phyloP scores from a whole-genome alignment of 2,797 vertebrate genomes.

The Rhadinocentrus ornatus region DNA sequence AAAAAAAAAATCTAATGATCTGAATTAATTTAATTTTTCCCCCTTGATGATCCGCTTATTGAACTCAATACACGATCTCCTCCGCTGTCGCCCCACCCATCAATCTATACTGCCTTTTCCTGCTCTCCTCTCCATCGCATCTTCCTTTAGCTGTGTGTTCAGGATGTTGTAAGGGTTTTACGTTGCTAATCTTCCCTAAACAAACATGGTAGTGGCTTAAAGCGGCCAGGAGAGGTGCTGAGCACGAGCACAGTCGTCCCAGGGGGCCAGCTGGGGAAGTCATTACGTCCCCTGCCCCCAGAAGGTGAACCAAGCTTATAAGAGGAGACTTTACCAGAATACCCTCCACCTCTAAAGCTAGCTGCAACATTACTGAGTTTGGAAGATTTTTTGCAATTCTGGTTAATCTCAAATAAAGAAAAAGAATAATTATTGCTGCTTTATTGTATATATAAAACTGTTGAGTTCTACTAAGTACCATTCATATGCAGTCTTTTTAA shows the following conservation, averaged over 20 bases:
- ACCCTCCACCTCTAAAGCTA: slow-evolving; percentile 26
- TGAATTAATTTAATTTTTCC: not conserved
- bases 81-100: slow-evolving; percentile 34
- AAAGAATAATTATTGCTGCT: not conserved
- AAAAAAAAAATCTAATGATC: not conserved
- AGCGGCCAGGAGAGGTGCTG: slow-evolving; percentile 75
- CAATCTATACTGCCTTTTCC: slow-evolving; percentile 69
- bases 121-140: slow-evolving; percentile 53
- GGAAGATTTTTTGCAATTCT: not conserved
- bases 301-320: slow-evolving; percentile 77
- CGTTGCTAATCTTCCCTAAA: slow-evolving; percentile 87
- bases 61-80: slow-evolving; percentile 17
- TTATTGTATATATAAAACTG: not conserved
- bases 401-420: not conserved
- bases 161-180: slow-evolving; percentile 86
- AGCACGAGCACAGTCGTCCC: slow-evolving; percentile 84
- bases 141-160: slow-evolving; percentile 75
- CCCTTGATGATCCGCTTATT: slow-evolving; percentile 11
- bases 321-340: slow-evolving; percentile 67
- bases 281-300: slow-evolving; percentile 77
- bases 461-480: not conserved
- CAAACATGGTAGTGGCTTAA: slow-evolving; percentile 80
- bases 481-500: not conserved
- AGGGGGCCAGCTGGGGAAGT: slow-evolving; percentile 85
- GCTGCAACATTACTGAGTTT: slow-evolving; percentile 31